Base-by-base conservation (phyloP, 2,797 vertebrate species). In the Malacoraja senta region DNA sequence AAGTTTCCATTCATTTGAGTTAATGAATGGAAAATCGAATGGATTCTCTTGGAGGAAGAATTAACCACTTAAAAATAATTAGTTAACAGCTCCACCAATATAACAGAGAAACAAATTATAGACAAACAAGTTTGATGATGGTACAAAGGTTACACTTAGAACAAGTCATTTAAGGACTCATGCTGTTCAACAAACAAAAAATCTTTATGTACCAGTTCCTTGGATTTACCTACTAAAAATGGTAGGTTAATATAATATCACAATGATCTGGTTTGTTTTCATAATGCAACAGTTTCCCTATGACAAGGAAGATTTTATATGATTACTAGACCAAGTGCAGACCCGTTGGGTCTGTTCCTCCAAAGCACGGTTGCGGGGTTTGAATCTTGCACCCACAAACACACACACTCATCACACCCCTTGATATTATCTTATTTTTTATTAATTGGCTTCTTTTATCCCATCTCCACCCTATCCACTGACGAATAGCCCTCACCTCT, bases 1-100 rank as follows among this genome's bases (percentile, higher is more conserved):
- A 63, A 86, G 15, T 86, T 86, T 65, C 83, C 53, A 65, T 32
- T 6, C 83, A 86, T 63, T 86, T 65, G 17, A 86, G n/a, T 86
- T 63, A 86, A 63, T 65, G 58, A n/a, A 86, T 63, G 83, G 83
- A 86, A 86, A 86, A 86, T 65, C 83, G 32, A 61, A 63, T 32
- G 83, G 13, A 2, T 65, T 32, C 6, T 63, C 58, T 86, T 86
- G 15, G 29, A 10, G 13, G 26, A 32, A 86, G 83, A 3, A 86
- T 86, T 63, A n/a, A 86, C 29, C 83, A 63, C 1, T 61, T 63
- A n/a, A 86, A 86, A 86, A 86, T 86, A 86, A 86, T 61, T 63
- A 58, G 58, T 86, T 86, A 63, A 63, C n/a, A n/a, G 53, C 26
- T 63, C 10, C 13, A 63, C 29, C 83, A 86, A 29, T n/a, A n/a